Percentiles rank a stretch among this genome's conserved stretches.
Evolutionary conservation across 2,888 invertebrate genomes (phyloP).

Genomic region (Ephialtes manifestator): DNA sequence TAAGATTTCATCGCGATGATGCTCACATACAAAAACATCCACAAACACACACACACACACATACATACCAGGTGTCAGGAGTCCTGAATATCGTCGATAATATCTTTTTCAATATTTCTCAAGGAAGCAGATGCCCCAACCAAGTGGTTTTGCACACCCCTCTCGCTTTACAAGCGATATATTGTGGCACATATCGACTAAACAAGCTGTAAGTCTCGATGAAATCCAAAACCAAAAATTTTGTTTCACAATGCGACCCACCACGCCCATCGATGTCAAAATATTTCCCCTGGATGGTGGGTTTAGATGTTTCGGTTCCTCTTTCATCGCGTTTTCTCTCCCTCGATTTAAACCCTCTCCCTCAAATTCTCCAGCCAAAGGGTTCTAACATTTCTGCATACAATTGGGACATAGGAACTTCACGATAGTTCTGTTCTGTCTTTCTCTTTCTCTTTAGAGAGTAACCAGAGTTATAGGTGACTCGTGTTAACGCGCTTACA

Average conservation of each 20-base stretch:
- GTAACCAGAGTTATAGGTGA: constrained; percentile 41
- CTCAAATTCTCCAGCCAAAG: constrained; percentile 39
- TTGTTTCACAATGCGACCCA: constrained; percentile 43
- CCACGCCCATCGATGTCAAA: constrained; percentile 84
- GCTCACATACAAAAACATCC: background rate
- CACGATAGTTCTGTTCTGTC: background rate
- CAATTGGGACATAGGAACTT: constrained; percentile 24
- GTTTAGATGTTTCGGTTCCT: background rate
- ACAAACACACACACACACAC: background rate
- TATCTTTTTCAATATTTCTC: constrained; percentile 35
- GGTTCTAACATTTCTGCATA: constrained; percentile 38
- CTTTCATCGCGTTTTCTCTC: constrained; percentile 17
- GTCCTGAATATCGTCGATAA: constrained; percentile 21
- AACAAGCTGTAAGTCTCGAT: constrained; percentile 5
- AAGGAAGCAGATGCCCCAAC: constrained; percentile 28
- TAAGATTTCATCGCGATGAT: constrained; percentile 35
- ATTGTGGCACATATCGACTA: background rate
- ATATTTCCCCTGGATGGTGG: constrained; percentile 80
- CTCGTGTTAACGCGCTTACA: constrained; percentile 44
- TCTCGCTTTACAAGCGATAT: constrained; percentile 22
- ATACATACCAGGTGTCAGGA: constrained; percentile 2
- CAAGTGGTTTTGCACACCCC: background rate
- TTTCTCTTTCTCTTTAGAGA: background rate
- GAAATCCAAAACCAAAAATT: constrained; percentile 67
- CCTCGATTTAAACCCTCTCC: constrained; percentile 34